Conservation (phyloP, 2,113 vertebrate genomes). For the Melanostigma gelatinosum region DNA sequence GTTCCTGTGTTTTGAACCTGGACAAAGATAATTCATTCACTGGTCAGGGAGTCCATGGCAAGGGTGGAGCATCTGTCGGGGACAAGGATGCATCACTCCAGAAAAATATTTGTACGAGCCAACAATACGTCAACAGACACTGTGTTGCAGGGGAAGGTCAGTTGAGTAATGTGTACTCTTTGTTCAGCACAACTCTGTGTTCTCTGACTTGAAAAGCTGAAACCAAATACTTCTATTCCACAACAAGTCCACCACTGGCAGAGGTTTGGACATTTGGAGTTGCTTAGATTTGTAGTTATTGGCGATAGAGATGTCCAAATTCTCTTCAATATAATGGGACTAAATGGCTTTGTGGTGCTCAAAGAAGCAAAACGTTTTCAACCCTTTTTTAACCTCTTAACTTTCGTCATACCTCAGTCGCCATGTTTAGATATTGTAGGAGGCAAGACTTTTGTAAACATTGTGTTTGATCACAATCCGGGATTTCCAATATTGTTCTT, state of each 20-base stretch:
- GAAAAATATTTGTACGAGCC: constrained; percentile 24
- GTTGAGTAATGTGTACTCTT: constrained; percentile 16
- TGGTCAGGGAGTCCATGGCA: not conserved
- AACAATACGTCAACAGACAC: constrained; percentile 30
- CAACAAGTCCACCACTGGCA: not conserved
- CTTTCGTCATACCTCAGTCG: not conserved
- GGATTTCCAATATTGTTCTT: not conserved
- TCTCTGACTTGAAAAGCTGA: constrained; percentile 9
- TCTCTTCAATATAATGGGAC: not conserved
- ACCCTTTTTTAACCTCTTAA: not conserved
- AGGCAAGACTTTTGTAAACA: not conserved
- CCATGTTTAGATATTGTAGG: not conserved
- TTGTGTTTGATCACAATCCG: not conserved
- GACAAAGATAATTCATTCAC: constrained; percentile 4
- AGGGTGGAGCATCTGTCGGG: constrained; percentile 18
- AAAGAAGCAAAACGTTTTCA: not conserved
- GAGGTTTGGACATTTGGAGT: not conserved
- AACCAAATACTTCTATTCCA: not conserved
- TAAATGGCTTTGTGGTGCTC: not conserved
- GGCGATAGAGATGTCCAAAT: too few relatives aligned
- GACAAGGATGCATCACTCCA: constrained; percentile 12
- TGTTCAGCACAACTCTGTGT: constrained; percentile 1
- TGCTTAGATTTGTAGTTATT: too few relatives aligned
- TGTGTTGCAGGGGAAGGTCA: not conserved
- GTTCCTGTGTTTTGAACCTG: not conserved